phyloP scores from a whole-genome alignment of 1,140 invertebrate genomes.

The Drosophila tsacasi region DNA sequence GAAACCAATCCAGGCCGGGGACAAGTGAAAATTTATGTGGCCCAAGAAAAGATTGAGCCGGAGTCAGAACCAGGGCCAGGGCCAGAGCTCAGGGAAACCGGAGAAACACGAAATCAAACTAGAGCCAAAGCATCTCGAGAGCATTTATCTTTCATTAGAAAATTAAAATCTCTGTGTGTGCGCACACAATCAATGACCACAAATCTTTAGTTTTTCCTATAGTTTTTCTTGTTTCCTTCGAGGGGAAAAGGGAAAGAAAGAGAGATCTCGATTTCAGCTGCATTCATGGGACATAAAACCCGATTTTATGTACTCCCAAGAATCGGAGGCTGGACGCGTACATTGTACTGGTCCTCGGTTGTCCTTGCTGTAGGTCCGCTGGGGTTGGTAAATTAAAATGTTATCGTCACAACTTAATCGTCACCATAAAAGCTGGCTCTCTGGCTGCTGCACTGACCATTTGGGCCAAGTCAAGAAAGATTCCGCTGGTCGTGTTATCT shows the following conservation, averaged over 20 bases:
- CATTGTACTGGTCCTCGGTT: conserved; percentile 41
- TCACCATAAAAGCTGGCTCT: conserved; percentile 58
- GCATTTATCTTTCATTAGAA: conserved; percentile 83
- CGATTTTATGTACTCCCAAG: conserved; percentile 65
- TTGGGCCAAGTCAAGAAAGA: conserved; percentile 55
- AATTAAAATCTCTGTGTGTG: conserved; percentile 78
- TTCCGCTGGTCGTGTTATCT: conserved; percentile 64
- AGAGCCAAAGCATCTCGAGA: conserved; percentile 43
- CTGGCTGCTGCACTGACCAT: conserved; percentile 52
- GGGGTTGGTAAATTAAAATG: conserved; percentile 70
- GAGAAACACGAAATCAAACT: conserved; percentile 44
- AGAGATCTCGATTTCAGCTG: conserved; percentile 28
- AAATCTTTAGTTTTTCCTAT: conserved; percentile 63
- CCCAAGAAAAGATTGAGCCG: conserved; percentile 12
- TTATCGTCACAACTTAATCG: conserved; percentile 81
- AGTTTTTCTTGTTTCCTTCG: neutral
- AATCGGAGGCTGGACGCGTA: conserved; percentile 31
- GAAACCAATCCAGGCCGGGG: conserved; percentile 35
- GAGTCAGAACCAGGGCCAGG: neutral
- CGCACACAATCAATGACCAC: conserved; percentile 77
- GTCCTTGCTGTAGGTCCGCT: conserved; percentile 70
- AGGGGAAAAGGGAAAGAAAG: neutral
- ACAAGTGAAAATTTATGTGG: conserved; percentile 72
- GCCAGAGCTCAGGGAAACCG: conserved; percentile 9
- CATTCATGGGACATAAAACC: conserved; percentile 54